Percentiles rank a stretch among this genome's conserved stretches.
Conservation (phyloP, 2,113 vertebrate species). For the Notarius quadriscutis region DNA sequence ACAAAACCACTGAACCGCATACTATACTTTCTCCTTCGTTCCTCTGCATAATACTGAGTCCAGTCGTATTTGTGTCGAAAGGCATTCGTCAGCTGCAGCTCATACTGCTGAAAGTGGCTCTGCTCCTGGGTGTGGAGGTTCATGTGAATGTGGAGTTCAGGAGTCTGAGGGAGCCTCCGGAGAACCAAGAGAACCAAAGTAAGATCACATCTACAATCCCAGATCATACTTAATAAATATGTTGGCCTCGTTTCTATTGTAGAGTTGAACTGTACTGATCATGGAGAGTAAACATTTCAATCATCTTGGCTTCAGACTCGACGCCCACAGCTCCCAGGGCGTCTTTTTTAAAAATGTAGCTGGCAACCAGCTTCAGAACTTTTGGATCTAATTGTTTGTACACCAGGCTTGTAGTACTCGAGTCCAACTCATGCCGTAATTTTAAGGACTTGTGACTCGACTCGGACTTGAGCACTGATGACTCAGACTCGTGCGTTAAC, state of each 20-base stretch:
- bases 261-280: not conserved
- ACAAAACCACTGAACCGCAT: not conserved
- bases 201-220: slow-evolving; percentile 59
- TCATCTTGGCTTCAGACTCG: not conserved
- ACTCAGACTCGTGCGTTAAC: no score
- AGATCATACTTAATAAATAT: not conserved
- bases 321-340: not conserved
- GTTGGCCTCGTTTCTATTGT: not conserved
- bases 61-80: slow-evolving; percentile 52
- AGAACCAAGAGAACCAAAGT: slow-evolving; percentile 82
- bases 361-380: not conserved
- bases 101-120: slow-evolving; percentile 90
- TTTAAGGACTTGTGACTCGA: no score
- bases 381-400: not conserved
- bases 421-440: no score
- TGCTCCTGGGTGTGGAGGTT: slow-evolving; percentile 92
- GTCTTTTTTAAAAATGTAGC: not conserved
- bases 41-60: not conserved
- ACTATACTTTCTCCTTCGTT: not conserved
- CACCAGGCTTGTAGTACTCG: no score
- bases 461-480: no score
- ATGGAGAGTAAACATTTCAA: not conserved
- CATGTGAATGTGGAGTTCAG: slow-evolving; percentile 94
- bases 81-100: slow-evolving; percentile 96
- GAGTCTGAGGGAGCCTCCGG: slow-evolving; percentile 82